phyloP scores from a whole-genome alignment of 2,113 vertebrate genomes.

The Okapia johnstoni region DNA sequence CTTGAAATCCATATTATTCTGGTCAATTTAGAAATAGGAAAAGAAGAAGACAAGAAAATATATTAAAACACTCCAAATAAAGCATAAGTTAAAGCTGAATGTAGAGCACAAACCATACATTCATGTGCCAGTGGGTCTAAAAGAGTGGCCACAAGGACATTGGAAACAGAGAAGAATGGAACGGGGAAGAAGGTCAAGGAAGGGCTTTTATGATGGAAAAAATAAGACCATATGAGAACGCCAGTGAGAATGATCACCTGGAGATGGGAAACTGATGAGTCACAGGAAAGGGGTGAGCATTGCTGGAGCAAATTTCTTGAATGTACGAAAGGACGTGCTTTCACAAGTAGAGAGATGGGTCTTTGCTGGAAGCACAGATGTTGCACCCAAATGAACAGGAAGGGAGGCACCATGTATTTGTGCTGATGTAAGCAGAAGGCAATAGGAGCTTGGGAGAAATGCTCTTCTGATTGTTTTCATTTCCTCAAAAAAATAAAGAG shows the following conservation, averaged over 20 bases:
- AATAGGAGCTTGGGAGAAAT: not conserved
- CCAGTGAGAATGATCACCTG: not conserved
- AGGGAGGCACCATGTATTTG: not conserved
- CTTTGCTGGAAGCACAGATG: not conserved
- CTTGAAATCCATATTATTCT: not conserved
- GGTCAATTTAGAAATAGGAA: not conserved
- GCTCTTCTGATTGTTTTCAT: not conserved
- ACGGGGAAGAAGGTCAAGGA: not conserved
- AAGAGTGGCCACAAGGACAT: not conserved
- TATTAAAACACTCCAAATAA: not conserved
- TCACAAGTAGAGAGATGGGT: not conserved
- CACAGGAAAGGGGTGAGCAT: no score
- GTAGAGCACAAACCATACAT: not conserved
- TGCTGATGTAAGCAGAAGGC: not conserved
- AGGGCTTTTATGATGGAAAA: not conserved
- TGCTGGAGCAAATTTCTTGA: not conserved
- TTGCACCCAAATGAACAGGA: not conserved
- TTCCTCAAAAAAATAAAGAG: not conserved
- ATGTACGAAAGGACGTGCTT: not conserved
- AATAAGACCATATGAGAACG: accelerated
- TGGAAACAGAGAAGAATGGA: not conserved
- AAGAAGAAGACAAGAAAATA: not conserved
- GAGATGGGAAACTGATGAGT: not conserved
- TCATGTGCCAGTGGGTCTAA: not conserved
- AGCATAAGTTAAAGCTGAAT: not conserved